These are phyloP conservation scores for Drosophila sordidapex DNA, from an alignment of 2,888 invertebrate species.

Conservation along the genomic window DNA sequence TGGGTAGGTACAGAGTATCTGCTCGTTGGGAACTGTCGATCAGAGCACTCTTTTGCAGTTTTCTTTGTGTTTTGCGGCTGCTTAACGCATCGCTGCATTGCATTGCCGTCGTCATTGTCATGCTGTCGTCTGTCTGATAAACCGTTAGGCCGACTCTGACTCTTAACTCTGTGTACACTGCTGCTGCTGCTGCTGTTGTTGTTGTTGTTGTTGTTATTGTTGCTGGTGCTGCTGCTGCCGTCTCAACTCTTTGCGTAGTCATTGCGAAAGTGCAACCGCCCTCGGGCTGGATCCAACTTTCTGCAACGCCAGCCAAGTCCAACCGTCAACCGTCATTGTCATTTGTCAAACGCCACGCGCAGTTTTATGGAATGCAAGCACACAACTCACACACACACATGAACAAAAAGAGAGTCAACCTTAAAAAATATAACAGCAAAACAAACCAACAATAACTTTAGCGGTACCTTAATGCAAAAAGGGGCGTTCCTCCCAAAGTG, in stretches of 20 bases:
- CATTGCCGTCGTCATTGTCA: slow-evolving; percentile 22
- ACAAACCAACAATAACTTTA: slow-evolving; percentile 39
- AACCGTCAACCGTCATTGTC: slow-evolving; percentile 64
- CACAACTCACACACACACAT: slow-evolving; percentile 16
- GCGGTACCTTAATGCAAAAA: slow-evolving; percentile 59
- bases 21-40: neutral
- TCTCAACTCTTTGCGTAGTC: slow-evolving; percentile 35
- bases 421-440: slow-evolving; percentile 35
- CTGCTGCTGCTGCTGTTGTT: neutral
- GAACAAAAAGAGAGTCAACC: slow-evolving; percentile 38
- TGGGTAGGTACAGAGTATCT: slow-evolving; percentile 10
- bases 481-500: slow-evolving; percentile 61
- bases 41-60: slow-evolving; percentile 11
- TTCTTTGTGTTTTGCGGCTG: slow-evolving; percentile 43
- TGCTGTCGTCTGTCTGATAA: slow-evolving; percentile 36
- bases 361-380: slow-evolving; percentile 57
- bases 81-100: slow-evolving; percentile 60
- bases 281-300: slow-evolving; percentile 61
- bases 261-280: slow-evolving; percentile 66
- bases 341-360: slow-evolving; percentile 66
- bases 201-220: neutral
- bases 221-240: slow-evolving; percentile 9
- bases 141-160: slow-evolving; percentile 50
- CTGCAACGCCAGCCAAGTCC: slow-evolving; percentile 63
- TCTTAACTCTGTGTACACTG: slow-evolving; percentile 2